A percentile compares a stretch with the other conserved stretches of the same genome.
phyloP scores from a whole-genome alignment of 2,113 vertebrate genomes.

The Phoxinus phoxinus region DNA sequence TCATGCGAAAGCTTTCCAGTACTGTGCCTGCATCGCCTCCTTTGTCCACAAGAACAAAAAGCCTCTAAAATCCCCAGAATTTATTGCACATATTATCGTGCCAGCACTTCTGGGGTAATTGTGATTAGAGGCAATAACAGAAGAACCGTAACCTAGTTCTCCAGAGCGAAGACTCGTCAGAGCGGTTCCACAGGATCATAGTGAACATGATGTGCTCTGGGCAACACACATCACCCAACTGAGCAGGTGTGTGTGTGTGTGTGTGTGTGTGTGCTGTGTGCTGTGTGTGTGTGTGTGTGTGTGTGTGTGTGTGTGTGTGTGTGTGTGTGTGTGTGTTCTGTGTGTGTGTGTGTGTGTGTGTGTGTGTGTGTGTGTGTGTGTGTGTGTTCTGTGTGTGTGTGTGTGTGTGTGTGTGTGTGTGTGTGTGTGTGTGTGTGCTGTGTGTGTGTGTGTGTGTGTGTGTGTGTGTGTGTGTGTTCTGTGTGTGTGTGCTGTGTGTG shows the following conservation, averaged over 20 bases:
- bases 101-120: conserved; percentile 15
- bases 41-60: neutral
- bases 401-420: too few relatives aligned
- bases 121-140: neutral
- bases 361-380: too few relatives aligned
- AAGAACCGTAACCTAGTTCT: neutral
- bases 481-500: too few relatives aligned
- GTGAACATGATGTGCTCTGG: neutral
- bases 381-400: neutral
- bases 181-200: neutral
- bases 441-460: too few relatives aligned
- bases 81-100: conserved; percentile 23
- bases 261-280: neutral
- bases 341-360: too few relatives aligned
- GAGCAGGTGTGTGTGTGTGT: too few relatives aligned
- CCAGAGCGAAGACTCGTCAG: neutral
- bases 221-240: neutral
- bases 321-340: neutral
- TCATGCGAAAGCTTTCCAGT: conserved; percentile 2
- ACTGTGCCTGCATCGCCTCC: neutral
- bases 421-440: neutral
- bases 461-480: neutral
- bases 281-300: too few relatives aligned
- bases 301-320: neutral
- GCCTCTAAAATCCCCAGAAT: neutral